These are phyloP conservation scores for Morpho deidamia DNA, from an alignment of 2,888 invertebrate genomes.

Conservation along the genomic window DNA sequence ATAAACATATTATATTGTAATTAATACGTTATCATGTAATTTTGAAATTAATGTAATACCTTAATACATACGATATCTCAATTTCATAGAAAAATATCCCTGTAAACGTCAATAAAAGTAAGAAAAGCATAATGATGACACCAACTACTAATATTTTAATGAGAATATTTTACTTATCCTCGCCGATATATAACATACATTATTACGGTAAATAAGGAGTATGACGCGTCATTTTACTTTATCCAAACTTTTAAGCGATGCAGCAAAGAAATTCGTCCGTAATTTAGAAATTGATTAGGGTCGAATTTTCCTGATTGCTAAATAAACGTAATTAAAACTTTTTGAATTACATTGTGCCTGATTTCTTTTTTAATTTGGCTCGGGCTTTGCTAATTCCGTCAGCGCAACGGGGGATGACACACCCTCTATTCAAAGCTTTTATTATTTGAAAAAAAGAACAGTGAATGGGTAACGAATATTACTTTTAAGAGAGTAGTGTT, in stretches of 20 bases:
- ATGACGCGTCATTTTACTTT: no score
- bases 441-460: conserved; percentile 24
- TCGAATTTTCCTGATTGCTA: conserved; percentile 61
- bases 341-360: conserved; percentile 65
- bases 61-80: no score
- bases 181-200: no score
- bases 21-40: no score
- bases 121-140: no score
- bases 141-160: no score
- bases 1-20: no score
- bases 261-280: conserved; percentile 27
- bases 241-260: conserved; percentile 6
- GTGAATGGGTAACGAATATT: conserved; percentile 21
- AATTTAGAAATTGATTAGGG: conserved; percentile 58
- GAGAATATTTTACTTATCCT: no score
- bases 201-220: no score
- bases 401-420: conserved; percentile 69
- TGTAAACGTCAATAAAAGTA: no score
- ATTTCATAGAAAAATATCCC: no score
- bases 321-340: conserved; percentile 78
- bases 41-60: no score
- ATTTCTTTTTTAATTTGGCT: conserved; percentile 76
- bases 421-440: conserved; percentile 50
- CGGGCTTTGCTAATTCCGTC: conserved; percentile 66
- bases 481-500: not conserved